phyloP scores from a whole-genome alignment of 1,140 invertebrate species.

The Heterodera schachtii region DNA sequence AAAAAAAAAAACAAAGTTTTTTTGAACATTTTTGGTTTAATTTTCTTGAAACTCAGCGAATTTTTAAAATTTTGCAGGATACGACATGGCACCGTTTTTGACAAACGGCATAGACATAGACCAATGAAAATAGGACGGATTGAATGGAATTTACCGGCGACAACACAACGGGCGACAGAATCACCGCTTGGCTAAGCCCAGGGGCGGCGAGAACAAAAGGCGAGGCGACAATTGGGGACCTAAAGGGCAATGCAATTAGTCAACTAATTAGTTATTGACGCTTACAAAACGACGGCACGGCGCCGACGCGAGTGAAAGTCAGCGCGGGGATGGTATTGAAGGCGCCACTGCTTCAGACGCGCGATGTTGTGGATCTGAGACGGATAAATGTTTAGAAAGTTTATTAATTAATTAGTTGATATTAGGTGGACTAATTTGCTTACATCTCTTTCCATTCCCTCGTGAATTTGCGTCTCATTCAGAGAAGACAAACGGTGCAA shows the following conservation, averaged over 20 bases:
- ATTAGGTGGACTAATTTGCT: too few species aligned
- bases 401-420: too few species aligned
- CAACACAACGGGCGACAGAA: slow-evolving; percentile 50
- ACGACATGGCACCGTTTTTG: too few species aligned
- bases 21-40: too few species aligned
- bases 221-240: slow-evolving; percentile 12
- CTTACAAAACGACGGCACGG: background rate
- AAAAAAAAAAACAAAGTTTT: too few species aligned
- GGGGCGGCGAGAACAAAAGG: slow-evolving; percentile 18
- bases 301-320: background rate
- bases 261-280: too few species aligned
- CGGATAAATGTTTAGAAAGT: background rate
- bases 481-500: slow-evolving; percentile 30
- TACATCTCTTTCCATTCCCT: slow-evolving; percentile 22
- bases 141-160: slow-evolving; percentile 10
- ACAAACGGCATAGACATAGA: too few species aligned
- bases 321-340: background rate
- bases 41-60: too few species aligned
- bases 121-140: background rate
- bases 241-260: background rate
- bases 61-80: too few species aligned
- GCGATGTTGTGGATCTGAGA: background rate
- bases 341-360: background rate
- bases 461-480: slow-evolving; percentile 22
- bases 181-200: slow-evolving; percentile 39